These are phyloP conservation scores for Enteromius afrohamiltoni DNA, from an alignment of 2,797 vertebrate genomes.

Conservation along the genomic window DNA sequence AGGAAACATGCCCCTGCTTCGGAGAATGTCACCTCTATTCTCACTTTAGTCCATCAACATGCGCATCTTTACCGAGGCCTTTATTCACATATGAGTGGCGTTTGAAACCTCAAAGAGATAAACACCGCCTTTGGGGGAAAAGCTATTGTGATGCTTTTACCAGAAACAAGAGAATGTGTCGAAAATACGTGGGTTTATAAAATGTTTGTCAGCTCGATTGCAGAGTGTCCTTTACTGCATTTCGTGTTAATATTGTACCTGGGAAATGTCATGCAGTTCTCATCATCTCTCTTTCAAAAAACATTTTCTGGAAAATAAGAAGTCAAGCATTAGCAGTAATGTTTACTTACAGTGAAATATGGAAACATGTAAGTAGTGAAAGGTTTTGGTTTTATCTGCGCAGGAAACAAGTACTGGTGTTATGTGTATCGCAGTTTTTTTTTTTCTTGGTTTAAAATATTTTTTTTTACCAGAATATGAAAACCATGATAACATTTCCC, in stretches of 20 bases:
- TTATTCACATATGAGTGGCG: neutral
- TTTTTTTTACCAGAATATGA: neutral
- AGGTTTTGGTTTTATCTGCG: slow-evolving; percentile 5
- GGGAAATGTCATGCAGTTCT: neutral
- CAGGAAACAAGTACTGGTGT: neutral
- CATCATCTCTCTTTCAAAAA: neutral
- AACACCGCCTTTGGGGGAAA: neutral
- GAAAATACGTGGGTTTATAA: slow-evolving; percentile 3
- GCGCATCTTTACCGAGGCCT: neutral
- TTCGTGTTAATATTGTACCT: neutral
- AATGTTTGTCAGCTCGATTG: neutral
- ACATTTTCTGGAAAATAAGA: neutral
- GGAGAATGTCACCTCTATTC: neutral
- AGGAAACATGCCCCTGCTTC: neutral
- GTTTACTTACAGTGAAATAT: neutral
- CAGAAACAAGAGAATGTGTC: neutral
- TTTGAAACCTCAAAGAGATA: neutral
- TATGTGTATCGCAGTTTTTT: neutral
- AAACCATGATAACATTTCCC: neutral
- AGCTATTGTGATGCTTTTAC: neutral
- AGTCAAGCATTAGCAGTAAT: neutral
- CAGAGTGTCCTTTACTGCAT: neutral
- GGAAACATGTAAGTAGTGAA: neutral
- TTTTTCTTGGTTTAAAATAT: no score
- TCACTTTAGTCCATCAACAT: neutral